These are phyloP conservation scores for Bungarus multicinctus DNA, from an alignment of 2,113 vertebrate genomes.

Conservation along the genomic window DNA sequence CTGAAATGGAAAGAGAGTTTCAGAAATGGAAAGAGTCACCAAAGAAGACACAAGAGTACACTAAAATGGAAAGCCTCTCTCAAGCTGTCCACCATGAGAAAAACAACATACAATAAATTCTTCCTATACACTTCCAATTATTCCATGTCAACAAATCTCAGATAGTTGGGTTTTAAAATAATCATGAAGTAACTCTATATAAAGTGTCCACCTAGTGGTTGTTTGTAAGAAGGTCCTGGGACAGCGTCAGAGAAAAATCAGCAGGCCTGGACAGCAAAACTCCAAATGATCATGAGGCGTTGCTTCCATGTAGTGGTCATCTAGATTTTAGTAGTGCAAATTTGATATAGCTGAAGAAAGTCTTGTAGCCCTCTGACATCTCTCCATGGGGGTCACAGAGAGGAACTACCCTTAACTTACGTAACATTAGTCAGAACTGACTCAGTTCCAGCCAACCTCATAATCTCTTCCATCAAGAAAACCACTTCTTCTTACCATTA, in stretches of 20 bases:
- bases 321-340: neutral
- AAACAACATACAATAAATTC: neutral
- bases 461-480: neutral
- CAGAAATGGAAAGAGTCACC: neutral
- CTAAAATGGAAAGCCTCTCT: neutral
- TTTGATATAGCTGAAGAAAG: neutral
- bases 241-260: neutral
- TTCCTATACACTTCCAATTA: neutral
- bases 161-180: neutral
- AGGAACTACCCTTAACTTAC: neutral
- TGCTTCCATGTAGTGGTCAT: neutral
- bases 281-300: neutral
- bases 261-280: neutral
- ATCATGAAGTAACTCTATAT: neutral
- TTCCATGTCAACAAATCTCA: neutral
- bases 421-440: neutral
- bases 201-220: neutral
- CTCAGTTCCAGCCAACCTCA: neutral
- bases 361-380: neutral
- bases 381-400: neutral
- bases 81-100: neutral
- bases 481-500: constrained; percentile 24
- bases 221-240: neutral
- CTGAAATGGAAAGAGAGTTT: constrained; percentile 2
- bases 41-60: neutral